These are phyloP conservation scores for Chelidonichthys spinosus DNA, from an alignment of 2,797 vertebrate genomes.

Conservation along the genomic window DNA sequence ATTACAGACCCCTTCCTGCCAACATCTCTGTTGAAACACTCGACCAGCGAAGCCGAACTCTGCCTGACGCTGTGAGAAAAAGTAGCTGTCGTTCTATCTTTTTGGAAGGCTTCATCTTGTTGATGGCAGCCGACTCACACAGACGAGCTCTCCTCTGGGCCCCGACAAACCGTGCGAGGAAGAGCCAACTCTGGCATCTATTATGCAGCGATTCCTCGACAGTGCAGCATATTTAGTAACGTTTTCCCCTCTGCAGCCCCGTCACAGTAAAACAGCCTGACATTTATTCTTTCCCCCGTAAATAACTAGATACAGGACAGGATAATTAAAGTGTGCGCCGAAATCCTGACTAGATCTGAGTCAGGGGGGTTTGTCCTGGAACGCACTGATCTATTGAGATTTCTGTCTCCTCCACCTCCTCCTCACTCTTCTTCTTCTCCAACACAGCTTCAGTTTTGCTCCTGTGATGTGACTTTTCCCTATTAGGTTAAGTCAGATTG, in stretches of 20 bases:
- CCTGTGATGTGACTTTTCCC: constrained; percentile 17
- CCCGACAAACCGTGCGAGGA: constrained; percentile 18
- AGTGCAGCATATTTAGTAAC: constrained; percentile 25
- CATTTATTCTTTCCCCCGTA: neutral
- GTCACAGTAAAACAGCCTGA: constrained; percentile 28
- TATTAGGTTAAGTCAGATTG: constrained; percentile 25
- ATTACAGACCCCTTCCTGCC: constrained; percentile 39
- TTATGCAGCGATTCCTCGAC: constrained; percentile 54
- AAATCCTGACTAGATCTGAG: constrained; percentile 29
- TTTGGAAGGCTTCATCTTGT: constrained; percentile 35
- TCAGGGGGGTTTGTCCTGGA: constrained; percentile 7
- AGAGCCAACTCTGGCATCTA: constrained; percentile 37
- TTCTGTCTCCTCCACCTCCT: neutral
- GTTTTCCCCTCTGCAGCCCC: constrained; percentile 8
- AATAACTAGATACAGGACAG: constrained; percentile 23
- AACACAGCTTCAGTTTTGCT: constrained; percentile 18
- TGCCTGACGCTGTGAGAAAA: neutral
- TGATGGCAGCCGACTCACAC: constrained; percentile 29
- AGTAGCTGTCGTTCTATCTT: constrained; percentile 11
- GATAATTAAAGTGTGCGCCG: constrained; percentile 36
- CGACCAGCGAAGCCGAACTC: constrained; percentile 4
- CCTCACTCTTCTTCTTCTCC: neutral
- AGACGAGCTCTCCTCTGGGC: constrained; percentile 23
- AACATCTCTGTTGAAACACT: constrained; percentile 24
- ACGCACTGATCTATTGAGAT: constrained; percentile 4